These are phyloP conservation scores for Zingel zingel DNA, from an alignment of 2,113 vertebrate genomes.

Conservation along the genomic window DNA sequence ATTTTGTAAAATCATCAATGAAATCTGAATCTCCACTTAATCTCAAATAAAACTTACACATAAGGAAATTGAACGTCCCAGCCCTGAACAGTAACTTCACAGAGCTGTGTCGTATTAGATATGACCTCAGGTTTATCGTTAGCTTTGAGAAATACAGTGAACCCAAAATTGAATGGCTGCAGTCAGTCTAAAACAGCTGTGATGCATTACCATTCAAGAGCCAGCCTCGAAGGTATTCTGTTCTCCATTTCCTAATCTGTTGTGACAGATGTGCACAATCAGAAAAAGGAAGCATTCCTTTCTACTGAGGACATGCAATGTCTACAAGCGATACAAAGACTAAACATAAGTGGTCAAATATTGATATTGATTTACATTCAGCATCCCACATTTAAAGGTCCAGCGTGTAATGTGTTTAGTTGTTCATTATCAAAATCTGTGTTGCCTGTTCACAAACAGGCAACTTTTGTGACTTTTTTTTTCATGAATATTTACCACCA, in stretches of 20 bases:
- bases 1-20: background rate
- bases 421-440: too few species aligned
- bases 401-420: too few species aligned
- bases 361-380: constrained; percentile 43
- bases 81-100: background rate
- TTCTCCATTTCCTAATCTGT: constrained; percentile 70
- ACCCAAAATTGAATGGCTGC: constrained; percentile 34
- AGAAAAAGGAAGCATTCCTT: constrained; percentile 71
- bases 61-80: background rate
- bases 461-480: too few species aligned
- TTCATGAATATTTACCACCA: too few species aligned
- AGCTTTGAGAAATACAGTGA: constrained; percentile 58
- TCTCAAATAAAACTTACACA: constrained; percentile 8
- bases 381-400: background rate
- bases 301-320: constrained; percentile 62
- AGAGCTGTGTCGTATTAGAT: constrained; percentile 12
- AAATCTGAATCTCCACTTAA: constrained; percentile 1
- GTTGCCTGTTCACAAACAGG: too few species aligned
- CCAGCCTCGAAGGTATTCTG: constrained; percentile 61
- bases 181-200: constrained; percentile 75
- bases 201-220: constrained; percentile 71
- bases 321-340: constrained; percentile 35
- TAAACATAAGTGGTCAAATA: constrained; percentile 30
- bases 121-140: constrained; percentile 45
- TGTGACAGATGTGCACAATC: constrained; percentile 78